phyloP scores from a whole-genome alignment of 2,113 vertebrate genomes.

The Syrmaticus mikado region DNA sequence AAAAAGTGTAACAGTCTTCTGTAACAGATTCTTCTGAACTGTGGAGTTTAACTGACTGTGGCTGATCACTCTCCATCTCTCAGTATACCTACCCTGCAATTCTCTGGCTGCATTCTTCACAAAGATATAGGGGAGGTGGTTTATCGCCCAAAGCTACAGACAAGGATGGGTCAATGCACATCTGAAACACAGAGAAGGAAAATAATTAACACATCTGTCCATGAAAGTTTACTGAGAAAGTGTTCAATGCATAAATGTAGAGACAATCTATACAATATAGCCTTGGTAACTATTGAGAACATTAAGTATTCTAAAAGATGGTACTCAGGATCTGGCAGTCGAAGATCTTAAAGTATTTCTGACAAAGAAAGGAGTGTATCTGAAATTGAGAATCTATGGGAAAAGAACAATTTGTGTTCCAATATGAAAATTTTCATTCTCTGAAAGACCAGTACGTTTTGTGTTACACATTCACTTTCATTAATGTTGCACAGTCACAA shows the following conservation, averaged over 20 bases:
- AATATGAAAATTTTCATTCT: neutral
- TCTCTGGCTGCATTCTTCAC: conserved; percentile 98
- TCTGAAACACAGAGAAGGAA: conserved; percentile 82
- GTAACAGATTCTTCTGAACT: neutral
- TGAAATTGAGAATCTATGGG: neutral
- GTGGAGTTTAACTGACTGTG: neutral
- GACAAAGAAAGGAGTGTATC: neutral
- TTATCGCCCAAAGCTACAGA: conserved; percentile 98
- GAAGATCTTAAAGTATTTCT: neutral
- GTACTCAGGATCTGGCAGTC: neutral
- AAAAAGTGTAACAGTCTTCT: neutral
- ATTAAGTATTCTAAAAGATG: neutral
- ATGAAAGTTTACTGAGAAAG: neutral
- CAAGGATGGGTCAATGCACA: conserved; percentile 97
- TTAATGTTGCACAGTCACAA: neutral
- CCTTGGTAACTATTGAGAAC: neutral
- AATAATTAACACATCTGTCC: conserved; percentile 15
- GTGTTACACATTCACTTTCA: neutral
- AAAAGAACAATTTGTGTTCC: neutral
- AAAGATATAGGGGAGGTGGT: conserved; percentile 97
- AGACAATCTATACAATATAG: neutral
- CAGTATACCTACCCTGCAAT: conserved; percentile 90
- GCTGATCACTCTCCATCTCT: neutral
- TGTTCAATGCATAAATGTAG: neutral
- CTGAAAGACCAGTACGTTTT: neutral